Evolutionary conservation across 2,888 invertebrate species (phyloP).

Genomic region (Oscheius sp.): DNA sequence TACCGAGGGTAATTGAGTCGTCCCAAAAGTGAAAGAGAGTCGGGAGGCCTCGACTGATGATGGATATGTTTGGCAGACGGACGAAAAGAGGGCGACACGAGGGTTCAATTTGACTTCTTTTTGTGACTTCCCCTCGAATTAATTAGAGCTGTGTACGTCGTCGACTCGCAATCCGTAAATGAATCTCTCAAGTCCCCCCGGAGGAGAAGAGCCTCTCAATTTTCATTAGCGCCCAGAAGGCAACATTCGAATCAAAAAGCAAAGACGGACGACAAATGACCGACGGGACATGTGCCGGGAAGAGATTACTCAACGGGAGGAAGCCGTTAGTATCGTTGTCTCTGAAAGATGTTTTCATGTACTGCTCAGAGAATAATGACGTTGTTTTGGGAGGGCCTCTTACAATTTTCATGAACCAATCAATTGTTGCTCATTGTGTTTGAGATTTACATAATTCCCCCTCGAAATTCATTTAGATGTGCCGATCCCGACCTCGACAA

Average conservation of each 20-base stretch:
- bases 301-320: neutral
- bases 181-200: slow-evolving; percentile 18
- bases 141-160: neutral
- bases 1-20: neutral
- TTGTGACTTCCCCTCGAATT: neutral
- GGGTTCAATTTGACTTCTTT: neutral
- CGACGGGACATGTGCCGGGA: neutral
- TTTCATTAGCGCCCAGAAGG: slow-evolving; percentile 13
- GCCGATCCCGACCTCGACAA: slow-evolving; percentile 44
- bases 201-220: slow-evolving; percentile 18
- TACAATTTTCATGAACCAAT: neutral
- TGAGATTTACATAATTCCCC: slow-evolving; percentile 26
- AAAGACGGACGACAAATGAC: neutral
- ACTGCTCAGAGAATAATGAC: too few relatives aligned
- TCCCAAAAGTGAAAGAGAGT: slow-evolving; percentile 8
- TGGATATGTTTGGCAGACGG: slow-evolving; percentile 29
- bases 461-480: slow-evolving; percentile 47
- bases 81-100: slow-evolving; percentile 2
- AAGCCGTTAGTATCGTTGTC: too few relatives aligned
- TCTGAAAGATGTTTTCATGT: too few relatives aligned
- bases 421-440: slow-evolving; percentile 26
- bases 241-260: neutral
- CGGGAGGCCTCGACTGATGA: slow-evolving; percentile 14
- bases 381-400: neutral
- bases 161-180: slow-evolving; percentile 4